Conservation (phyloP, 2,888 invertebrate species). For the Cremastobaeus sp. region DNA sequence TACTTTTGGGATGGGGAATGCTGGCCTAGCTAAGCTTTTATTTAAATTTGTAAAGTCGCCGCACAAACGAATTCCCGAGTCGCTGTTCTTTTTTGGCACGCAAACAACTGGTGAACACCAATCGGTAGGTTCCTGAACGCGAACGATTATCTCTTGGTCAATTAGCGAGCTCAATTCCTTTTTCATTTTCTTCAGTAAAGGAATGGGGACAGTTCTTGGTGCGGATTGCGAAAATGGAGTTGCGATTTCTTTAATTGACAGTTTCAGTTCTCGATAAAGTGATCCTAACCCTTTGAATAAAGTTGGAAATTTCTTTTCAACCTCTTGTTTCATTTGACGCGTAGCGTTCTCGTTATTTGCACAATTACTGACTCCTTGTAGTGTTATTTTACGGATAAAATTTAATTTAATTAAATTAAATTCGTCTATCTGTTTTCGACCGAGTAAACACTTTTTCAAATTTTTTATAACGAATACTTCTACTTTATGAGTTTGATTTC, state of each 20-base stretch:
- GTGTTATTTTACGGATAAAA: too few species aligned
- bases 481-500: constrained; percentile 2
- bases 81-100: background rate
- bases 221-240: background rate
- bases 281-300: background rate
- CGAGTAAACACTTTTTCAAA: constrained; percentile 46
- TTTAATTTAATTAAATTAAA: constrained; percentile 30
- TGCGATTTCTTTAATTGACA: background rate
- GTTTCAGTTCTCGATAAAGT: background rate
- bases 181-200: background rate
- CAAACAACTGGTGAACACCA: constrained; percentile 5
- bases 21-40: background rate
- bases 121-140: background rate
- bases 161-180: background rate
- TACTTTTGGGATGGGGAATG: background rate
- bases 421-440: constrained; percentile 42
- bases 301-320: background rate
- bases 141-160: background rate
- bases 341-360: too few species aligned
- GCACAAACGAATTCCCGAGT: background rate
- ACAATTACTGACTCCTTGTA: too few species aligned
- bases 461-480: constrained; percentile 33
- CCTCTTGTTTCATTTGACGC: too few species aligned
- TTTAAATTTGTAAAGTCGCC: background rate
- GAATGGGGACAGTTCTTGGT: background rate